Percentiles rank a stretch among this genome's conserved stretches.
These are phyloP conservation scores for Acanthopleura granulata DNA, from an alignment of 2,888 invertebrate genomes.

Conservation along the genomic window DNA sequence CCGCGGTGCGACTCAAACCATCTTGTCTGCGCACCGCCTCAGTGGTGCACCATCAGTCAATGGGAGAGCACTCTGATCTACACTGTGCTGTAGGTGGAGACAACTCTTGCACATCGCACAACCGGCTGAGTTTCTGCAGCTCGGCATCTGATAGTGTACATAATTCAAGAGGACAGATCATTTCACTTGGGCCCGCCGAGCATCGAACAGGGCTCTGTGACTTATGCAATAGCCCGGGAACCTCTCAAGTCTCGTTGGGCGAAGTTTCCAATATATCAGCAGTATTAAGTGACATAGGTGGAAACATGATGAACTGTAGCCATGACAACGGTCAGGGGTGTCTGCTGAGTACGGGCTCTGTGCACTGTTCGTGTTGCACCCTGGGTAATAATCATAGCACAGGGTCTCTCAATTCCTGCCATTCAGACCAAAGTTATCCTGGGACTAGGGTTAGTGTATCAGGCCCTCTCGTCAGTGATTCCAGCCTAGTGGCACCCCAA, in stretches of 20 bases:
- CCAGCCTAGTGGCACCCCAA: not conserved
- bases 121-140: not conserved
- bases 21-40: conserved; percentile 18
- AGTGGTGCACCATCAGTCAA: not conserved
- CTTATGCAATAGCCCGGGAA: conserved; percentile 4
- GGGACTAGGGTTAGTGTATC: too few species aligned
- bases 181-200: not conserved
- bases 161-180: not conserved
- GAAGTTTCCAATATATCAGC: conserved; percentile 8
- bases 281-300: conserved; percentile 3
- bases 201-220: not conserved
- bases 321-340: too few species aligned
- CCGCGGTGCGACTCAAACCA: conserved; percentile 23
- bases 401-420: not conserved
- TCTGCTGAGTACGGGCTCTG: too few species aligned
- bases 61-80: not conserved
- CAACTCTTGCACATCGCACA: not conserved
- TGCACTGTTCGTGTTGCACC: too few species aligned
- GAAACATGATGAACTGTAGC: too few species aligned
- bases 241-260: conserved; percentile 1
- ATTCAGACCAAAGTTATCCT: not conserved
- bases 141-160: not conserved
- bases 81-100: not conserved
- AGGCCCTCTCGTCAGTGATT: too few species aligned
- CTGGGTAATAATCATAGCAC: not conserved